Percentiles rank a stretch among this genome's conserved stretches.
These are phyloP conservation scores for Lepus europaeus DNA, from an alignment of 2,113 vertebrate genomes.

Conservation along the genomic window DNA sequence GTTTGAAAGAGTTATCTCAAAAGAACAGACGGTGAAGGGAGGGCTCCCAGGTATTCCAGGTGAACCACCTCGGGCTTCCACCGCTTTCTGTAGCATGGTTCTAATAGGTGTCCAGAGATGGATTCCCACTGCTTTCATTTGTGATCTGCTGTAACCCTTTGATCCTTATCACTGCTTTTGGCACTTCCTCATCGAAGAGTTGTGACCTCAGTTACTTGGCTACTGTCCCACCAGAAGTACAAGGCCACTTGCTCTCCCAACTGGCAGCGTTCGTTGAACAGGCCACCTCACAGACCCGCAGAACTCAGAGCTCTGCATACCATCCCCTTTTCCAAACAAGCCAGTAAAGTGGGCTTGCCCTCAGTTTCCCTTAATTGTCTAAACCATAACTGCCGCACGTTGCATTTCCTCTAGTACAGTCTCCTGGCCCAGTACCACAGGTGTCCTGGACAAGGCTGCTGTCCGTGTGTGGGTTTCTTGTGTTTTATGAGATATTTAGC, in stretches of 20 bases:
- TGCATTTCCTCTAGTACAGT: background rate
- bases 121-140: background rate
- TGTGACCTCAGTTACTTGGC: background rate
- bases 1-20: background rate
- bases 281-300: background rate
- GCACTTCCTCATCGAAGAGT: background rate
- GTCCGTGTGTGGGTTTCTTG: background rate
- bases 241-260: background rate
- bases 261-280: rapidly evolving
- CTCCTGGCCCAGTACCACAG: background rate
- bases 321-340: background rate
- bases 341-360: background rate
- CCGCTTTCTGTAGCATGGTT: background rate
- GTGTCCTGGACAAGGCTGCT: background rate
- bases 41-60: background rate
- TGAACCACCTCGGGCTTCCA: background rate
- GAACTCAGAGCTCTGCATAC: background rate
- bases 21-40: background rate
- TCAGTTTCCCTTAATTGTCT: background rate
- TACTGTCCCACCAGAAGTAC: no score
- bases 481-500: background rate
- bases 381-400: background rate
- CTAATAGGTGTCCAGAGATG: background rate
- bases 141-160: background rate
- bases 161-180: slow-evolving; percentile 5